Evolutionary conservation across 2,888 invertebrate species (phyloP), one percentile per base, ranked within the genome.

Genomic region (Neoaliturus tenellus): DNA sequence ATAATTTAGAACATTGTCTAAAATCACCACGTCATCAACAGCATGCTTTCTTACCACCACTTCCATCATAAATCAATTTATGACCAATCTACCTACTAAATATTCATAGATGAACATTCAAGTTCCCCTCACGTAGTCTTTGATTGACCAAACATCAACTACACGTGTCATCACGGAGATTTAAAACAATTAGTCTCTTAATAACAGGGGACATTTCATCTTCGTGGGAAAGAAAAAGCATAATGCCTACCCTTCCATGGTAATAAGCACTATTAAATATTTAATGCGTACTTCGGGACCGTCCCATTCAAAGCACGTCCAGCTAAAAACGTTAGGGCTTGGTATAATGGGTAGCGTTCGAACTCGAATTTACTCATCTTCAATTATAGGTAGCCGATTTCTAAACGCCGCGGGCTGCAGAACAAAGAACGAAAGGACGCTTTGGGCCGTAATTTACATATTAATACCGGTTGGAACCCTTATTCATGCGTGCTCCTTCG

Each of bases 341-440:
- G 62, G 28, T 31, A 69, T 69, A 69, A 69, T 55, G 48, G 80
- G 80, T 33, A 55, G 80, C 25, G 35, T 80, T 80, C 31, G 58
- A 39, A 80, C 39, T 39, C 39, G 55, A 80, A 80, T 80, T 80
- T 80, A 80, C 58, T 28, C 41, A 62, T 67, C 81, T 62, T 67
- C 62, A 62, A 81, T 62, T 67, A 44, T 35, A 67, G 62, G 81
- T 81, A 81, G 81, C 81, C 33, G 55, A 39, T 69, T 62, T 39
- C 69, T 69, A 69, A 69, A 69, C 69, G 39, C 69, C 69, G 1
- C 44, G 5, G 73, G 73, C 44, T 4, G 3, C 44, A 25, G 73
- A 39, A 55, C 55, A 78, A 55, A 51, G 33, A 78, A 48, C 51
- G 33, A 48, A 31, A 25, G 23, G 51, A 1, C 8, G 33, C 55